A percentile compares a stretch with the other conserved stretches of the same genome.
These are phyloP conservation scores for Cynopterus sphinx DNA, from an alignment of 2,797 vertebrate species.

Conservation along the genomic window DNA sequence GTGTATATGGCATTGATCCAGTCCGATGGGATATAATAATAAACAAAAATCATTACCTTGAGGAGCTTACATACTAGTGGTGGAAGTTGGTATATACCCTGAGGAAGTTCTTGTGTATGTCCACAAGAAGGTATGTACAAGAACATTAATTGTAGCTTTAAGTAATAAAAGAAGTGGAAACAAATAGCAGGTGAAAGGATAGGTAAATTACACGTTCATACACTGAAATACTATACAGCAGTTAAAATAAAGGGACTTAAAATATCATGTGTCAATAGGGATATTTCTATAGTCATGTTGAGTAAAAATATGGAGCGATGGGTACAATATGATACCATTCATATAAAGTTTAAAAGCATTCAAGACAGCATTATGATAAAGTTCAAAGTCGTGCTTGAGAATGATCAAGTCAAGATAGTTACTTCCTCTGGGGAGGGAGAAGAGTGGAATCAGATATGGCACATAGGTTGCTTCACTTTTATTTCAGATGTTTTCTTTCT, in stretches of 20 bases:
- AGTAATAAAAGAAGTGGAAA: background rate
- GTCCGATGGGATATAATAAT: background rate
- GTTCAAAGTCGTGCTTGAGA: background rate
- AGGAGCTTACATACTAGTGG: background rate
- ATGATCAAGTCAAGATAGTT: background rate
- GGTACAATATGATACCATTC: background rate
- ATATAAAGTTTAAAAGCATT: background rate
- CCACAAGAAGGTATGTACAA: background rate
- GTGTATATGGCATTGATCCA: background rate
- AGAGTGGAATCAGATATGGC: background rate
- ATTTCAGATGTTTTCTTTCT: background rate
- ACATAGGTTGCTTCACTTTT: background rate
- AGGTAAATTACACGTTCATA: background rate
- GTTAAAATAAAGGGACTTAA: background rate
- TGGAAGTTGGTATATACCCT: background rate
- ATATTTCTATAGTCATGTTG: background rate
- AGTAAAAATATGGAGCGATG: background rate
- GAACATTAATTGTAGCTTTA: background rate
- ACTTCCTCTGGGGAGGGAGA: background rate
- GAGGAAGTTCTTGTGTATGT: background rate
- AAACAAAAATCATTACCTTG: background rate
- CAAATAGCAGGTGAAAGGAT: background rate
- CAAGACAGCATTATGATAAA: background rate
- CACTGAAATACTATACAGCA: background rate
- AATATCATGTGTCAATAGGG: background rate